Conservation (phyloP, 2,113 vertebrate genomes). For the Rhombomys opimus region DNA sequence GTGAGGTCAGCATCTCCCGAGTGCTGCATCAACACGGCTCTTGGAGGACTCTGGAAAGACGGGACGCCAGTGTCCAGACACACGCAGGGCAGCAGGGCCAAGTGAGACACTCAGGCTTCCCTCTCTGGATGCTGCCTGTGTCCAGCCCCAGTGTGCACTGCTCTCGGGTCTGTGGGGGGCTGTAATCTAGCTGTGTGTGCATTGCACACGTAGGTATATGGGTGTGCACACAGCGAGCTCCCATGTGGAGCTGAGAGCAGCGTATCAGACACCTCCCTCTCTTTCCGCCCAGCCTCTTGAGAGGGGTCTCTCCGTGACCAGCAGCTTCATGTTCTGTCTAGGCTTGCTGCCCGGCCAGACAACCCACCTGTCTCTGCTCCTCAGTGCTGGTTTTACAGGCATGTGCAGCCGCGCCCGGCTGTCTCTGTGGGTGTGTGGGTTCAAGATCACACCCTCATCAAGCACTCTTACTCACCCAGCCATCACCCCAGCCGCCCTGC, state of each 20-base stretch:
- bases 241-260: not conserved
- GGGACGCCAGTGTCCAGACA: not conserved
- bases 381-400: not conserved
- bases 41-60: not conserved
- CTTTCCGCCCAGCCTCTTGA: not conserved
- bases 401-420: not conserved
- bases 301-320: not conserved
- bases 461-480: not conserved
- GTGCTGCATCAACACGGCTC: not conserved
- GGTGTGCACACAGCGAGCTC: not conserved
- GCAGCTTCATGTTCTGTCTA: not conserved
- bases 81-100: not conserved
- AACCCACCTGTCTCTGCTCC: not conserved
- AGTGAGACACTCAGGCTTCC: not conserved
- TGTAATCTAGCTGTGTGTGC: not conserved
- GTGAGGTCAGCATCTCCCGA: not conserved
- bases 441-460: not conserved
- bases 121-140: not conserved
- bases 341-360: not conserved
- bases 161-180: not conserved
- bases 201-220: too few species aligned
- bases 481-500: not conserved
- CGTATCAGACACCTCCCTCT: too few species aligned
- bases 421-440: not conserved
- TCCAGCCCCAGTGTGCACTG: too few species aligned